Base-by-base conservation (phyloP, 1,140 invertebrate species). In the Heliconius eleuchia region DNA sequence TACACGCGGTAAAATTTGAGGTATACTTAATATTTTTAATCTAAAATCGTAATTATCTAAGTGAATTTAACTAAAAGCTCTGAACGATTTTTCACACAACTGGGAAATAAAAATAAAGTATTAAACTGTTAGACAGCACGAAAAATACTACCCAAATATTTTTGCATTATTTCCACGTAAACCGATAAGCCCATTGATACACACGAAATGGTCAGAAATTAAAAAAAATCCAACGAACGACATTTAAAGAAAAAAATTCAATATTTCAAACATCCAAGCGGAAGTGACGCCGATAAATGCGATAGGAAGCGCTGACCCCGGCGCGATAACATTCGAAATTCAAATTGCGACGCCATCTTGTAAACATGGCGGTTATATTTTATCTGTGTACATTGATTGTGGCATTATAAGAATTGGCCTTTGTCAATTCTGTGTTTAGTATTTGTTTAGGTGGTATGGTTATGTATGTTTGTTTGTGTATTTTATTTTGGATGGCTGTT, bases 221-320 rank as follows among this genome's bases (percentile, higher is more conserved):
- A 74, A 78, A 74, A 73, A 79, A 83, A 87, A 75, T 84, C 73
- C 82, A 83, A 79, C 80, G 78, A 78, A 84, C 80, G 81, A 81
- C 76, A 71, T 78, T 82, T 76, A 55, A 80, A 71, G 57, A 60
- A 60, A 79, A 78, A 78, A 76, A 83, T 78, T 81, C 76, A 74
- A 90, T 89, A 90, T 88, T 90, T 88, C 86, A 86, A 87, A 88
- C 83, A 83, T 86, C 84, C 85, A 88, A 90, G 88, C 84, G 89
- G 89, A 90, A 89, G 85, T 88, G 86, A 87, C 82, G 81, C 79
- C 86, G 86, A 88, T 88, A 88, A 90, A 88, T 79, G 85, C 83
- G 89, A 90, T 90, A 90, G 89, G 88, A 90, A 88, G 83, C 84
- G 85, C 88, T 90, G 89, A 90, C 89, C 89, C 89, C 83, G 88